phyloP scores from a whole-genome alignment of 2,797 vertebrate genomes.

The Clarias fuscus region DNA sequence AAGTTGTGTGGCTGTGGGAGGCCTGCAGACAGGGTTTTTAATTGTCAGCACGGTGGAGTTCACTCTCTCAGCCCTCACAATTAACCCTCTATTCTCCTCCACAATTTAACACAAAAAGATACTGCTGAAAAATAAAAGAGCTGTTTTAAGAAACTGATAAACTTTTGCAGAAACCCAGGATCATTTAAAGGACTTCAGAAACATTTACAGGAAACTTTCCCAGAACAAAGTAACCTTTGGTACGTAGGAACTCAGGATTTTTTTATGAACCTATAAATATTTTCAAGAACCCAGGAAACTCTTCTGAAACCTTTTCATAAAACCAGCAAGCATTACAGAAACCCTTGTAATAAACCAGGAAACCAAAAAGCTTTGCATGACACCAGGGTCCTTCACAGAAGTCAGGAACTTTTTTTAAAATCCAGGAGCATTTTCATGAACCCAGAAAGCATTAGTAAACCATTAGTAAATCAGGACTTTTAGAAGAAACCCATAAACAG shows the following conservation, averaged over 20 bases:
- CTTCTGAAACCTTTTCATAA: not conserved
- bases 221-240: not conserved
- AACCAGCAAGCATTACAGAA: not conserved
- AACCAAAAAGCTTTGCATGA: not conserved
- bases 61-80: constrained; percentile 15
- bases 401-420: not conserved
- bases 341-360: too few relatives aligned
- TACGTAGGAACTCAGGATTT: not conserved
- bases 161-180: not conserved
- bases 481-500: not conserved
- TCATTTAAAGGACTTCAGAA: not conserved
- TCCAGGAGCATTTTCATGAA: not conserved
- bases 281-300: not conserved
- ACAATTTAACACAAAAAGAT: constrained; percentile 8
- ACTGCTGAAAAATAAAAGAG: not conserved
- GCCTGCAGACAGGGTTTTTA: constrained; percentile 53
- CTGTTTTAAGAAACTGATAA: constrained; percentile 1
- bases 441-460: not conserved
- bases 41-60: constrained; percentile 50
- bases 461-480: too few relatives aligned
- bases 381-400: not conserved
- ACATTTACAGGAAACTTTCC: not conserved
- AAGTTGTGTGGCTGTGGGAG: constrained; percentile 69
- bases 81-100: constrained; percentile 17
- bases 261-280: not conserved